phyloP scores from a whole-genome alignment of 2,888 invertebrate genomes.

The Scotopteryx bipunctaria region DNA sequence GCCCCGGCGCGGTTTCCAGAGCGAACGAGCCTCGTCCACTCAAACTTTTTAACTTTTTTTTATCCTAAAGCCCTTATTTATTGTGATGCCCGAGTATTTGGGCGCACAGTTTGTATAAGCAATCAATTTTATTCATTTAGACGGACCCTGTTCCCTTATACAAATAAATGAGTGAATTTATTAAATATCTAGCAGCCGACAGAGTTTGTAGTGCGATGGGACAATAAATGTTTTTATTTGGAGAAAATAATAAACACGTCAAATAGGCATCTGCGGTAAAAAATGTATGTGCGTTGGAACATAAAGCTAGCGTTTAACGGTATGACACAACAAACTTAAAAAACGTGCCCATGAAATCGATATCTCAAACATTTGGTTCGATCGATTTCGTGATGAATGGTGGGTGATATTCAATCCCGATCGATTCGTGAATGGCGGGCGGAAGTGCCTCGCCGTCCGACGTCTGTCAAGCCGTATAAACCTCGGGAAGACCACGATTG shows the following conservation, averaged over 20 bases:
- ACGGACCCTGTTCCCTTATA: conserved; percentile 72
- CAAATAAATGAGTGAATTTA: conserved; percentile 74
- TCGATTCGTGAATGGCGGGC: conserved; percentile 74
- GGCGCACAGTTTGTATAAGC: conserved; percentile 83
- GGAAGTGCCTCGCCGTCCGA: conserved; percentile 55
- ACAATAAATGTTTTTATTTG: conserved; percentile 23
- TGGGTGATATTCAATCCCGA: conserved; percentile 67
- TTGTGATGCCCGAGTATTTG: conserved; percentile 81
- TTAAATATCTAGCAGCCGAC: conserved; percentile 24
- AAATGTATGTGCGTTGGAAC: conserved; percentile 19
- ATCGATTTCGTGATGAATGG: conserved; percentile 77
- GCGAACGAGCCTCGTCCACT: conserved; percentile 54
- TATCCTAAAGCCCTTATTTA: conserved; percentile 77
- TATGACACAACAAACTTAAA: conserved; percentile 51
- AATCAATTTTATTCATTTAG: conserved; percentile 84
- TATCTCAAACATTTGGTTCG: conserved; percentile 69
- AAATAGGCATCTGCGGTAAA: conserved; percentile 26
- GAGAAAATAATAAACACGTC: conserved; percentile 28
- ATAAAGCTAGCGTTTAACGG: conserved; percentile 36
- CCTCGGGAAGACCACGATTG: conserved; percentile 49
- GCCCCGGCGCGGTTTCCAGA: conserved; percentile 20
- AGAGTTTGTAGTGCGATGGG: conserved; percentile 5
- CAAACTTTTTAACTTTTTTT: conserved; percentile 66
- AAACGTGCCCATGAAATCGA: conserved; percentile 70
- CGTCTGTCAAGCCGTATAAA: conserved; percentile 37